Evolutionary conservation across 2,888 invertebrate species (phyloP).

Genomic region (Orchesella flavescens): DNA sequence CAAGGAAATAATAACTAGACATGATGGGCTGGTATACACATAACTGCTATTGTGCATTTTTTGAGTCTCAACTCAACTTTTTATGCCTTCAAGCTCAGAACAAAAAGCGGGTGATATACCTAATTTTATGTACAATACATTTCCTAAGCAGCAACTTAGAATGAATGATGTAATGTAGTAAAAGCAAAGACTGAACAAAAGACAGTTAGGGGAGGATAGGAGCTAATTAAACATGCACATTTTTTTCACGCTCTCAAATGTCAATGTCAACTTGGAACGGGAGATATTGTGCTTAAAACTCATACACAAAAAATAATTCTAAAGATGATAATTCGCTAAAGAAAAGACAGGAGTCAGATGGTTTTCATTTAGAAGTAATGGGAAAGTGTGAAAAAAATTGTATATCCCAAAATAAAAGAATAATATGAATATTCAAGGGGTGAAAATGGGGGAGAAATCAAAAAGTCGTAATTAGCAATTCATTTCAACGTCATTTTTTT

Average conservation of each 20-base stretch:
- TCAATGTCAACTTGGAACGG: not conserved
- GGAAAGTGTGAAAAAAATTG: slow-evolving; percentile 26
- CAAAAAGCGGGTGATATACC: too few species aligned
- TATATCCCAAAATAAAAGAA: not conserved
- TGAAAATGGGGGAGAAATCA: not conserved
- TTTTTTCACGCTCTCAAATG: slow-evolving; percentile 24
- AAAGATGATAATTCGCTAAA: not conserved
- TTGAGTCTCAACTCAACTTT: too few species aligned
- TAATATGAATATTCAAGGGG: slow-evolving; percentile 22
- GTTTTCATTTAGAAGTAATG: not conserved
- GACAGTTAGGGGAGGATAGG: too few species aligned
- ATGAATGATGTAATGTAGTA: too few species aligned
- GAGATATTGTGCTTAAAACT: not conserved
- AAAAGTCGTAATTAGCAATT: not conserved
- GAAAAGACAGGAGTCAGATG: not conserved
- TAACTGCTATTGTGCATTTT: too few species aligned
- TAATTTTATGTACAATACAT: too few species aligned
- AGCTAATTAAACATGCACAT: not conserved
- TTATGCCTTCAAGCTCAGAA: too few species aligned
- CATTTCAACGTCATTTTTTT: not conserved
- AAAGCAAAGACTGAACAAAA: too few species aligned
- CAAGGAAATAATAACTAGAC: too few species aligned
- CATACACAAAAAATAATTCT: not conserved
- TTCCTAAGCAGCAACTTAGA: too few species aligned
- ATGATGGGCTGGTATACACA: too few species aligned